Base-by-base conservation (phyloP, 35 echinoderm and acorn worm genomes). In the Acanthaster planci region DNA sequence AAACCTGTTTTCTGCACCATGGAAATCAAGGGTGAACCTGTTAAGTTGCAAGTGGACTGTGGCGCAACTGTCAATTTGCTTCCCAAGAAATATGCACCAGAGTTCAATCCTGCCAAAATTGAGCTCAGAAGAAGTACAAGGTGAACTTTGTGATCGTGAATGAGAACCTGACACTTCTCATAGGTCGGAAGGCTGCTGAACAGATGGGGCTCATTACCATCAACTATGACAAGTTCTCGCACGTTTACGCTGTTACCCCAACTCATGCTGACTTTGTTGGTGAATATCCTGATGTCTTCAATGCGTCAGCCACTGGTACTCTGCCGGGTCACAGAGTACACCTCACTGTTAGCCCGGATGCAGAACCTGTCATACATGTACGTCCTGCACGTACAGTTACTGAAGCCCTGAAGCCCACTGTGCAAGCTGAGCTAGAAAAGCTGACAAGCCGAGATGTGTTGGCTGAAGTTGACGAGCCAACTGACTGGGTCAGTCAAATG, bases 401-500 rank as follows among this genome's bases (percentile, higher is more conserved):
- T 26, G 85, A 87, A 32, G 64, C 85, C 7, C 26, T 87, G 16
- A 87, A 52, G 35, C 31, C 19, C 8, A 23, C 17, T 17, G 85
- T 87, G 30, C 72, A 79, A 34, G 42, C n/a, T 18, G 51, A 86
- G 27, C 39, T 86, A 6, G 40, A 86, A 38, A 39, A 40, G 9
- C 22, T 86, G n/a, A 19, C 40, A 19, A 19, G 32, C 7, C 36
- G 51, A 78, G 64, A 60, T 0, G 26, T 79, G 26, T 51, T 86
- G n/a, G 32, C 30, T 36, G 23, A 51, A 3, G 16, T 87, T 21
- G 42, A 19, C 18, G 16, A 64, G 22, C 86, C 86, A 16, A 88
- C 86, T 56, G 77, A 79, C 19, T 88, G 86, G 86, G 77, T 81
- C 77, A 88, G 52, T 54, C 19, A 39, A 9, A 68, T 94, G 44